Evolutionary conservation across 1,140 invertebrate genomes (phyloP).

Genomic region (Oscheius sp.): DNA sequence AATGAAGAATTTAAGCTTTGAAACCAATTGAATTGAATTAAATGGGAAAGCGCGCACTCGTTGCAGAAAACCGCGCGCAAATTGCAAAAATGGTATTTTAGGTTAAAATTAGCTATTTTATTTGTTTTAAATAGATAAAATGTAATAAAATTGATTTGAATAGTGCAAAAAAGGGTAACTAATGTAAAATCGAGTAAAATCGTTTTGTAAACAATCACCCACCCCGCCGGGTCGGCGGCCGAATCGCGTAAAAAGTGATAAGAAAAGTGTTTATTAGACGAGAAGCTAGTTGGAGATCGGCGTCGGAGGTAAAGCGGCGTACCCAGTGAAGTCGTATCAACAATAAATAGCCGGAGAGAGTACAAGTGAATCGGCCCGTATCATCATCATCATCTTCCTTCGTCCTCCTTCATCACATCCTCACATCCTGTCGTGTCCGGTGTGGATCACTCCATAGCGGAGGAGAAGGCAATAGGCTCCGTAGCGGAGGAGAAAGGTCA

Average conservation of each 20-base stretch:
- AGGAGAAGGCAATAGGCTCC: neutral
- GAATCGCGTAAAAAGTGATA: neutral
- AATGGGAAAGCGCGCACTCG: too few species aligned
- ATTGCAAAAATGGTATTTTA: too few species aligned
- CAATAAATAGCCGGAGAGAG: neutral
- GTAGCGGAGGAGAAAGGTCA: slow-evolving; percentile 5
- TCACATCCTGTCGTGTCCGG: neutral
- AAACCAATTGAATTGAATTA: too few species aligned
- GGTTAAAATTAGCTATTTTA: too few species aligned
- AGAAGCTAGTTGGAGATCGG: neutral
- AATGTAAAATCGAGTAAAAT: too few species aligned
- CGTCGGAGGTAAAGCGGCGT: neutral
- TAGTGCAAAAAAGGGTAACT: too few species aligned
- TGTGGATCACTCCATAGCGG: slow-evolving; percentile 8
- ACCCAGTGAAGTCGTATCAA: neutral
- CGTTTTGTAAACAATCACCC: too few species aligned
- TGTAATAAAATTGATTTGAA: too few species aligned
- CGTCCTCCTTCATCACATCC: neutral
- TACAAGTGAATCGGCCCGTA: slow-evolving; percentile 2
- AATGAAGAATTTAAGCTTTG: too few species aligned
- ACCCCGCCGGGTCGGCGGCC: too few species aligned
- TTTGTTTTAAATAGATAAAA: too few species aligned
- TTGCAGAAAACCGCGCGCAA: too few species aligned
- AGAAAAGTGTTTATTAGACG: neutral
- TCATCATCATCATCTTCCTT: neutral